Evolutionary conservation across 2,888 invertebrate genomes (phyloP), one percentile per base, ranked within the genome.

Genomic region (Agriopis leucophaearia): DNA sequence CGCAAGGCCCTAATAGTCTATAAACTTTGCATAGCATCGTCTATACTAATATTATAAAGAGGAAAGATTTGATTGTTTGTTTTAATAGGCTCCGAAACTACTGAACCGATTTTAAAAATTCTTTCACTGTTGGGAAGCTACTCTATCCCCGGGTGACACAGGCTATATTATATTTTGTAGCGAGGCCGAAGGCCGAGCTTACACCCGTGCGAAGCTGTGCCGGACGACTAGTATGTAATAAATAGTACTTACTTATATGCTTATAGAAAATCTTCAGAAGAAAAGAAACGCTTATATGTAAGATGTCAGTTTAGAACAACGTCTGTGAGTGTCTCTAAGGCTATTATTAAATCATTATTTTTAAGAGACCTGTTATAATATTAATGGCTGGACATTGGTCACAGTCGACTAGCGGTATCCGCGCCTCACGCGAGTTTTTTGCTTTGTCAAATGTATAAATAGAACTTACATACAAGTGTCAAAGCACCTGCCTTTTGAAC

Each of bases 361-460:
- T 52, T 54, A 62, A 67, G 52, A 58, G 66, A 62, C 47, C 47
- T 58, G 42, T 58, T 67, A 52, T 66, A 65, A 63, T 63, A 67
- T 63, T 64, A 68, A 68, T 68, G 68, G 27, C 38, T 54, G 48
- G 56, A 50, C 68, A 68, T 68, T 48, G 64, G 64, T 69, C 68
- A 64, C 64, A 64, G n/a, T 59, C 64, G 64, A 36, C 16, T 69
- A 69, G 68, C 68, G 64, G 68, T 69, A 69, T 57, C 36, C 42
- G 58, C 58, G 63, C 48, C 58, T 67, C 62, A 9, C 36, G 35
- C 35, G 58, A 58, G 48, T 69, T 66, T 65, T 70, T 70, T 62
- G 56, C 56, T 61, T 69, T 67, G 63, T 63, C 55, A 72, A 70
- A 71, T 57, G 64, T 71, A 75, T 64, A 75, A 74, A 74, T 70